A percentile compares a stretch with the other conserved stretches of the same genome.
Evolutionary conservation across 1,140 invertebrate genomes (phyloP).

Genomic region (Brachionus manjavacas): DNA sequence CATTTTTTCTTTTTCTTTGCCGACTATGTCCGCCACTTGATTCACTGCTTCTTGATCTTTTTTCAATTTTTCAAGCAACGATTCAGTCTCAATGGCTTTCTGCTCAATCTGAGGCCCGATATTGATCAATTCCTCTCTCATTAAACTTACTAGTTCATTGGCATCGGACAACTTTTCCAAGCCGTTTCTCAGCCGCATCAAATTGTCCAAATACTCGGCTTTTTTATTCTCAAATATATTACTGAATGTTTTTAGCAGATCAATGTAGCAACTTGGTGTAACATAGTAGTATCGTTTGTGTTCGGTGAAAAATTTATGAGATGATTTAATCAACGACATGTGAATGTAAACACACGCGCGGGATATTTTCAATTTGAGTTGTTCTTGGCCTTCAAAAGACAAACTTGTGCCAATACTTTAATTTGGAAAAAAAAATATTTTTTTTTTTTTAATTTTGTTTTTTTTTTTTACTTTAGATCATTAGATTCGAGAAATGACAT

Average conservation of each 20-base stretch:
- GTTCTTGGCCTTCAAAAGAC: conserved; percentile 44
- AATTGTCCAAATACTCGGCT: conserved; percentile 49
- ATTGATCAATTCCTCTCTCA: conserved; percentile 53
- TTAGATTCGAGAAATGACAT: neutral
- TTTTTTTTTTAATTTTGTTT: neutral
- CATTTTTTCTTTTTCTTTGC: conserved; percentile 54
- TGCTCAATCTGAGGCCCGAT: conserved; percentile 54
- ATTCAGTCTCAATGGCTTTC: conserved; percentile 48
- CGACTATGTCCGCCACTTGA: conserved; percentile 54
- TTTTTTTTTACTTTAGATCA: neutral
- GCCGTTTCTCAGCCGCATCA: conserved; percentile 49
- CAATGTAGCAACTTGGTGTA: conserved; percentile 78
- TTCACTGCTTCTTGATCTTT: conserved; percentile 53
- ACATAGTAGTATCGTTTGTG: conserved; percentile 75
- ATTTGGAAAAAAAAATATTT: neutral
- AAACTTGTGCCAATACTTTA: neutral
- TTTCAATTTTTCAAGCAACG: conserved; percentile 47
- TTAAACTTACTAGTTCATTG: conserved; percentile 52
- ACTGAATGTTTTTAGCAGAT: conserved; percentile 70
- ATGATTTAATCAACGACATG: conserved; percentile 68
- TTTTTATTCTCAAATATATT: conserved; percentile 53
- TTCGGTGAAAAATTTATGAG: conserved; percentile 68
- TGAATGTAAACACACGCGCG: conserved; percentile 63
- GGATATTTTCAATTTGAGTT: conserved; percentile 50
- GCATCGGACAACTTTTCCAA: conserved; percentile 53